phyloP scores from a whole-genome alignment of 2,888 invertebrate species.

The Julus scandinavius region DNA sequence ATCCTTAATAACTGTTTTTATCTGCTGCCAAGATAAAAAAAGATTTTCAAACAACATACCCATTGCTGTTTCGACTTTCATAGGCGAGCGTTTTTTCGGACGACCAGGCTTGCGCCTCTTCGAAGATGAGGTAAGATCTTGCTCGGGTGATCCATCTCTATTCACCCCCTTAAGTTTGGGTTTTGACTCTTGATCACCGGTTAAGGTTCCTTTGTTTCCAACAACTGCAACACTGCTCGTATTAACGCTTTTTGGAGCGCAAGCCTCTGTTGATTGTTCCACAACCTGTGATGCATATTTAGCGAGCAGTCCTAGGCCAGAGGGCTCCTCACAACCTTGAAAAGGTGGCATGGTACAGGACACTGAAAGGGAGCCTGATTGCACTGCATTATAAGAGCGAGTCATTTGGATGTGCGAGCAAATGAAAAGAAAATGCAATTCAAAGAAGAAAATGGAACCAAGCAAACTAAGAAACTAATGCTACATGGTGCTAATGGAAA shows the following conservation, averaged over 20 bases:
- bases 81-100: constrained; percentile 77
- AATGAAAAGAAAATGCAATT: constrained; percentile 49
- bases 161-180: not conserved
- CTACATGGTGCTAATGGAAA: constrained; percentile 8
- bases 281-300: constrained; percentile 55
- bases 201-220: constrained; percentile 49
- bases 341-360: constrained; percentile 57
- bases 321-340: constrained; percentile 55
- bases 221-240: not conserved
- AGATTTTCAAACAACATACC: constrained; percentile 60
- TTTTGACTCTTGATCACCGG: not conserved
- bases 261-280: constrained; percentile 36
- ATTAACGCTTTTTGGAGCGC: not conserved
- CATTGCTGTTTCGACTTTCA: constrained; percentile 61
- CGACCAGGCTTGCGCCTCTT: constrained; percentile 86
- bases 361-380: constrained; percentile 57
- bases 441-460: constrained; percentile 49
- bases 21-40: not conserved
- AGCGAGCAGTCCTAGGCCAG: constrained; percentile 57
- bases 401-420: constrained; percentile 52
- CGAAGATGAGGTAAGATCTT: constrained; percentile 47
- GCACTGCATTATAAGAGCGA: constrained; percentile 56
- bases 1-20: no score
- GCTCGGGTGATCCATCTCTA: not conserved
- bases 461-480: constrained; percentile 40